Conservation (phyloP, 2,113 vertebrate species). For the Gavia stellata region DNA sequence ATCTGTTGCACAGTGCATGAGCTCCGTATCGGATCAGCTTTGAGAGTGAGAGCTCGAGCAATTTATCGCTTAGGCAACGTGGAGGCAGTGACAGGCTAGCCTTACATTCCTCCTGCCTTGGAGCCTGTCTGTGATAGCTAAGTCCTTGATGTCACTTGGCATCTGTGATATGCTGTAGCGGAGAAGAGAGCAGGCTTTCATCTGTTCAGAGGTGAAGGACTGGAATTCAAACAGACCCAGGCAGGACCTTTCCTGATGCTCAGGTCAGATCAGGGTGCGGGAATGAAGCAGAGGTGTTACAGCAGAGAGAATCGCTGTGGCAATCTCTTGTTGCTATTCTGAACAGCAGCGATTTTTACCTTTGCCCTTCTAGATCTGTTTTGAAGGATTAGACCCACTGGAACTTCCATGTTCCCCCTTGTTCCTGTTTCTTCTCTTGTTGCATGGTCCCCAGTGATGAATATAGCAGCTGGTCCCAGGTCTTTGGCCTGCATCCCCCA, state of each 20-base stretch:
- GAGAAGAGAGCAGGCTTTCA: not conserved
- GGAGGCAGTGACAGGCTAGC: not conserved
- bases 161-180: not conserved
- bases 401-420: not conserved
- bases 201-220: not conserved
- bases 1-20: not conserved
- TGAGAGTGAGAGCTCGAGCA: not conserved
- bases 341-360: not conserved
- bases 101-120: not conserved
- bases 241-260: not conserved
- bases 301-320: not conserved
- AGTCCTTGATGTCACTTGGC: not conserved
- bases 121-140: not conserved
- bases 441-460: not conserved
- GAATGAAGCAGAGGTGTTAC: not conserved
- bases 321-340: not conserved
- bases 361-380: not conserved
- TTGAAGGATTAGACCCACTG: not conserved
- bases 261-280: fast-evolving
- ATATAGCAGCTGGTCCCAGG: not conserved
- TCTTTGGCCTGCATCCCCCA: not conserved
- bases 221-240: not conserved
- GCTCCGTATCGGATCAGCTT: not conserved
- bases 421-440: not conserved
- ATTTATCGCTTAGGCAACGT: not conserved